phyloP scores from a whole-genome alignment of 1,140 invertebrate species.

The Cherax quadricarinatus region DNA sequence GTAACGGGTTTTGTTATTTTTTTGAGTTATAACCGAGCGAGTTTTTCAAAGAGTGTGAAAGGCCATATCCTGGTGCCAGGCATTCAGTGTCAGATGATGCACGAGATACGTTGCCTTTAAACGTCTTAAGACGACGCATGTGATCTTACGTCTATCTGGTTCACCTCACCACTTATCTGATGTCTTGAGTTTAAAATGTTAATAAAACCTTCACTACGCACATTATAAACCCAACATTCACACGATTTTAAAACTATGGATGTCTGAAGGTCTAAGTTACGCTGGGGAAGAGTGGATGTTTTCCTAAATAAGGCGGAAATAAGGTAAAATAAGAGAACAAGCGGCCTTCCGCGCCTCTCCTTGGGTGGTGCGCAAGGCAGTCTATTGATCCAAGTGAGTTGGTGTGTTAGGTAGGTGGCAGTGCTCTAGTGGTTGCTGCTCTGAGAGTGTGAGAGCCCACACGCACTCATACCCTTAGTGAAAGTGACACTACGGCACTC shows the following conservation, averaged over 20 bases:
- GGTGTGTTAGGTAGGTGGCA: not conserved
- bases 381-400: conserved; percentile 10
- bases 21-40: too few relatives aligned
- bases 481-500: conserved; percentile 5
- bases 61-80: not conserved
- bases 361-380: not conserved
- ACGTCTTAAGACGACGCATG: conserved; percentile 8
- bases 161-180: not conserved
- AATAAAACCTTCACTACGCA: not conserved
- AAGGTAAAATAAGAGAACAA: conserved; percentile 10
- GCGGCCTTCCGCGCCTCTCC: not conserved
- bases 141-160: not conserved
- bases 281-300: not conserved
- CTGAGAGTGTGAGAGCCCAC: not conserved
- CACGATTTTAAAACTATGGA: not conserved
- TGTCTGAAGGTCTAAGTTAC: not conserved
- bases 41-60: not conserved
- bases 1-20: too few relatives aligned
- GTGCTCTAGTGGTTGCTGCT: not conserved
- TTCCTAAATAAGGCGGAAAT: not conserved
- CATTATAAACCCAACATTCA: not conserved
- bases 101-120: conserved; percentile 11
- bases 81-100: not conserved
- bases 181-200: not conserved
- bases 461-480: not conserved